Conservation (phyloP, 2,797 vertebrate species). For the Tamandua tetradactyla region DNA sequence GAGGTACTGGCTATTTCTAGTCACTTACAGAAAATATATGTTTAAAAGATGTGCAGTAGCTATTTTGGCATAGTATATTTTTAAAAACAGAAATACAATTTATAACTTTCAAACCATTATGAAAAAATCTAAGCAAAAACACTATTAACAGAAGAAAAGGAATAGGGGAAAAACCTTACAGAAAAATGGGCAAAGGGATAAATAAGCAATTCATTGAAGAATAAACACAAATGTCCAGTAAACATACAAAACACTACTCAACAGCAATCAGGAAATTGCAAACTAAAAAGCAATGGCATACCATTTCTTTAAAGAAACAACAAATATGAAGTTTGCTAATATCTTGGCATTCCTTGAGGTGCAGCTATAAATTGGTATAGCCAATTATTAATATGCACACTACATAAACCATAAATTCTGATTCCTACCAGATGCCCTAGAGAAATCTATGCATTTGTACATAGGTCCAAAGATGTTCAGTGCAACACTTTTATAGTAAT, state of each 20-base stretch:
- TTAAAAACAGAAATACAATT: background rate
- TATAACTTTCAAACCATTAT: constrained; percentile 23
- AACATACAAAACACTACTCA: background rate
- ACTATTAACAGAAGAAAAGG: background rate
- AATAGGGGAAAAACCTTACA: background rate
- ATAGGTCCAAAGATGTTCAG: background rate
- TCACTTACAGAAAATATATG: background rate
- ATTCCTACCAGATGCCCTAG: background rate
- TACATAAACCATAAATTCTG: background rate
- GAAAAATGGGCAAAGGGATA: background rate
- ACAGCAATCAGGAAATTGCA: background rate
- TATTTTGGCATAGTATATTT: background rate
- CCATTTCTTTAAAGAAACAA: constrained; percentile 10
- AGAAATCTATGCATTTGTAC: background rate
- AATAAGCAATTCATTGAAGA: background rate
- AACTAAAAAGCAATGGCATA: background rate
- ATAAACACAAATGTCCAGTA: background rate
- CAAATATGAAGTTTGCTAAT: background rate
- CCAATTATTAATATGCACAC: background rate
- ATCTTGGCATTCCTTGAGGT: background rate
- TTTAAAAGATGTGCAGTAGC: background rate
- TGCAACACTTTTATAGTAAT: background rate
- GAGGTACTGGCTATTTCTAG: background rate
- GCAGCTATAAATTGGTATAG: background rate
- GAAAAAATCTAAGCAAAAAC: background rate